Conservation (phyloP, 2,888 invertebrate species). For the Rhingia rostrata region DNA sequence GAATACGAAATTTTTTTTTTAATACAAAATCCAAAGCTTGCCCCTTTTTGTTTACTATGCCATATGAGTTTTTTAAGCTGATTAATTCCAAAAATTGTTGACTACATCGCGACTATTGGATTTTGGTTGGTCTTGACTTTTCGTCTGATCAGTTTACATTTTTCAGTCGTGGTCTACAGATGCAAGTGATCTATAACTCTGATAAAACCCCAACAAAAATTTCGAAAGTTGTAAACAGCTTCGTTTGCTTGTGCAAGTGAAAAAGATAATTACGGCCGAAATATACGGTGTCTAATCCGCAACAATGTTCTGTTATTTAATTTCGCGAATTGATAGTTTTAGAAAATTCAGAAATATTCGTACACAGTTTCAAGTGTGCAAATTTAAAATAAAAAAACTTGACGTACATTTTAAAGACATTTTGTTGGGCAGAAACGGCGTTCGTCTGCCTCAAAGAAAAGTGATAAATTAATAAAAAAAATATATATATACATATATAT, state of each 20-base stretch:
- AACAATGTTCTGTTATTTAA: constrained; percentile 45
- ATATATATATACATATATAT: background rate
- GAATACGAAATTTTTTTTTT: constrained; percentile 19
- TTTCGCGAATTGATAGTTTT: constrained; percentile 35
- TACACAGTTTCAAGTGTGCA: constrained; percentile 41
- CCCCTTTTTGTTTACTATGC: constrained; percentile 39
- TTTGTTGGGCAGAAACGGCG: constrained; percentile 12
- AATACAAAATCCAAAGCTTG: background rate
- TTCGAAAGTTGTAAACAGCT: constrained; percentile 12
- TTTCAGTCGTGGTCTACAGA: constrained; percentile 42
- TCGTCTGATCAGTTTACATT: constrained; percentile 43
- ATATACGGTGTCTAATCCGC: constrained; percentile 42
- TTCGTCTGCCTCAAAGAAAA: constrained; percentile 1
- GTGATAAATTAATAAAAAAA: constrained; percentile 2
- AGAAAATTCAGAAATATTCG: constrained; percentile 33
- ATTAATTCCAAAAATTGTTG: constrained; percentile 18
- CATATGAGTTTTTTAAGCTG: constrained; percentile 31
- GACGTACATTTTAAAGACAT: constrained; percentile 18
- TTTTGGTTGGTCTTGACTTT: constrained; percentile 6
- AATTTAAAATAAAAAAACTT: constrained; percentile 31
- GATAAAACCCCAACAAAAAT: background rate
- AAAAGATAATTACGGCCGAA: constrained; percentile 4
- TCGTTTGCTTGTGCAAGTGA: background rate
- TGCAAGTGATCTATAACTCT: constrained; percentile 17
- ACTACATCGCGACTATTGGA: background rate